A percentile compares a stretch with the other conserved stretches of the same genome.
Conservation (phyloP, 1,140 invertebrate genomes). For the Protaetia brevitarsis region DNA sequence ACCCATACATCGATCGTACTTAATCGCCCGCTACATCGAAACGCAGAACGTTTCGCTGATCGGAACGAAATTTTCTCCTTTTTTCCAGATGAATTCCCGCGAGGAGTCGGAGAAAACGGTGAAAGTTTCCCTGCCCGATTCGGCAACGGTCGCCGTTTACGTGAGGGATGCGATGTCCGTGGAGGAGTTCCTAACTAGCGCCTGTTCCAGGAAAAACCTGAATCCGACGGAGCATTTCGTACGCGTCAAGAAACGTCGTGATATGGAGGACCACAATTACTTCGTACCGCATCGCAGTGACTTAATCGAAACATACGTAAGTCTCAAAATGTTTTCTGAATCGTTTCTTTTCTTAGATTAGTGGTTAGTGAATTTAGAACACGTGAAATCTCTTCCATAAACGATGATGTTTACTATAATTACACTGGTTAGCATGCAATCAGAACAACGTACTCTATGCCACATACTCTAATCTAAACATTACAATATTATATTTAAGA, state of each 20-base stretch:
- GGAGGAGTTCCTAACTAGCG: conserved; percentile 89
- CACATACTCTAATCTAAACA: too few relatives aligned
- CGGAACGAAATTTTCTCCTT: conserved; percentile 20
- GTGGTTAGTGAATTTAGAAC: too few relatives aligned
- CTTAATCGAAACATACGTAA: conserved; percentile 93
- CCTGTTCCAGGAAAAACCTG: conserved; percentile 85
- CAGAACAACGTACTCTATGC: too few relatives aligned
- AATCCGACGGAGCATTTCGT: conserved; percentile 95
- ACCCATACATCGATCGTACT: too few relatives aligned
- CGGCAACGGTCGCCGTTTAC: conserved; percentile 73
- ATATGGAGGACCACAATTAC: conserved; percentile 94
- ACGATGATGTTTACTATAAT: too few relatives aligned
- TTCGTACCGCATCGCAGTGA: conserved; percentile 91
- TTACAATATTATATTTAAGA: too few relatives aligned
- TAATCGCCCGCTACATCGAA: background rate
- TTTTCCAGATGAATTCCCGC: conserved; percentile 66
- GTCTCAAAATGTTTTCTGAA: too few relatives aligned
- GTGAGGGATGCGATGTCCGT: conserved; percentile 89
- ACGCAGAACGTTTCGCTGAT: too few relatives aligned
- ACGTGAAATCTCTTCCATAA: too few relatives aligned
- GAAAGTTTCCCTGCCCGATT: conserved; percentile 86
- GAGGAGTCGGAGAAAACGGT: conserved; percentile 82
- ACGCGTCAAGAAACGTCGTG: conserved; percentile 86
- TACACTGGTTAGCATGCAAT: too few relatives aligned
- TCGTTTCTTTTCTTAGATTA: too few relatives aligned